phyloP scores from a whole-genome alignment of 2,888 invertebrate species.

The Hirtodrosophila confusa region DNA sequence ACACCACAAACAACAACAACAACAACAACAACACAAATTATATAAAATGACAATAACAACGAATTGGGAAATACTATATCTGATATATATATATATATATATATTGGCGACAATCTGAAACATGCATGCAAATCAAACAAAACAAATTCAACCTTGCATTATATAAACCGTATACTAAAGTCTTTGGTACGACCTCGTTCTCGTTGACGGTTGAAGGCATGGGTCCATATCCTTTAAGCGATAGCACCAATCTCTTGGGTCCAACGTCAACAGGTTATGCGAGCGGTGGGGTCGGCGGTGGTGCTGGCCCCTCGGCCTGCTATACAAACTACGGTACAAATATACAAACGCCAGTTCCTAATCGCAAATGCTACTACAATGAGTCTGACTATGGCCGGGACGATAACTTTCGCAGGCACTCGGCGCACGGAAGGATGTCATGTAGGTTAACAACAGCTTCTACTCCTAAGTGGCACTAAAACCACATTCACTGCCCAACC shows the following conservation, averaged over 20 bases:
- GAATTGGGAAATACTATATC: conserved; percentile 47
- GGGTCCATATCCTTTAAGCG: conserved; percentile 85
- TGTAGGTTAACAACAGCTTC: conserved; percentile 72
- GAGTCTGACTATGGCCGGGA: conserved; percentile 83
- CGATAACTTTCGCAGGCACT: conserved; percentile 84
- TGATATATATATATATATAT: conserved; percentile 8
- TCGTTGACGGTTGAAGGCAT: conserved; percentile 85
- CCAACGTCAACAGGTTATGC: conserved; percentile 81
- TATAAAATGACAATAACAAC: conserved; percentile 28
- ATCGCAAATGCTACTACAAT: conserved; percentile 83
- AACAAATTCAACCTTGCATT: conserved; percentile 46
- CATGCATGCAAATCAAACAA: conserved; percentile 48
- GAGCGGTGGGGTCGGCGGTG: conserved; percentile 63
- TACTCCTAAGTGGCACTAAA: conserved; percentile 33
- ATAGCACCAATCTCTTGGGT: conserved; percentile 84
- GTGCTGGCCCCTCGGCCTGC: conserved; percentile 75
- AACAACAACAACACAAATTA: conserved; percentile 40
- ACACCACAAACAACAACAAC: conserved; percentile 50
- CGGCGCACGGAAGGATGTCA: conserved; percentile 84
- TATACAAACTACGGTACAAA: conserved; percentile 85
- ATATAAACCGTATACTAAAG: conserved; percentile 71
- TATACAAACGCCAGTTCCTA: conserved; percentile 84
- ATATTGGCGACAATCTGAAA: conserved; percentile 49
- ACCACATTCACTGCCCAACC: conserved; percentile 35
- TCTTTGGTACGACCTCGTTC: conserved; percentile 85